phyloP scores from a whole-genome alignment of 2,113 vertebrate species.

The Clarias magur region DNA sequence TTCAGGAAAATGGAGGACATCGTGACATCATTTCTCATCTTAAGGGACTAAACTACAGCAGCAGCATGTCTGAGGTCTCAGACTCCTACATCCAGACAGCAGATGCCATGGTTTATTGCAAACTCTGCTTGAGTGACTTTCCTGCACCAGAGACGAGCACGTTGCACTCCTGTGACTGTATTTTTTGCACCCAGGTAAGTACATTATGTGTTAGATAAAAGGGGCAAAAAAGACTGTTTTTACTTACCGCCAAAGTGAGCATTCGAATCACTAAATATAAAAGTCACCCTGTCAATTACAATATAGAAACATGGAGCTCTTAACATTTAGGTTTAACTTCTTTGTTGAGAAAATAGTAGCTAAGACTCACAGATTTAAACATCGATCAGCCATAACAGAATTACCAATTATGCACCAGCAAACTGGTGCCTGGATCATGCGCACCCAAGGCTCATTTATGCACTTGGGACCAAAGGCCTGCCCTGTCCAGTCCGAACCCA shows the following conservation, averaged over 20 bases:
- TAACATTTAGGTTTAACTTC: neutral
- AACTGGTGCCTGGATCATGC: too few relatives aligned
- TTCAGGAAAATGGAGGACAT: conserved; percentile 64
- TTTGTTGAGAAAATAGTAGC: neutral
- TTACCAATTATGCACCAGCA: too few relatives aligned
- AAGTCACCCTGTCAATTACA: neutral
- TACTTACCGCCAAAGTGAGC: neutral
- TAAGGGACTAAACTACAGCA: conserved; percentile 56
- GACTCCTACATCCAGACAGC: conserved; percentile 61
- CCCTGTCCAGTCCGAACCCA: too few relatives aligned
- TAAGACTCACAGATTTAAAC: too few relatives aligned
- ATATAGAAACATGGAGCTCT: neutral
- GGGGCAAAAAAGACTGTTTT: neutral
- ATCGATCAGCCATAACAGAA: too few relatives aligned
- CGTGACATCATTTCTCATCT: conserved; percentile 40
- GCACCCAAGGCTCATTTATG: too few relatives aligned
- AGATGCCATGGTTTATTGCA: conserved; percentile 79
- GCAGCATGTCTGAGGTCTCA: conserved; percentile 71
- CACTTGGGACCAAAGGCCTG: too few relatives aligned
- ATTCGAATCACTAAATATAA: too few relatives aligned
- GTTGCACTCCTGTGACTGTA: conserved; percentile 84
- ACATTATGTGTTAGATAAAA: neutral
- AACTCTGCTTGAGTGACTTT: conserved; percentile 87
- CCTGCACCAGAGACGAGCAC: conserved; percentile 77
- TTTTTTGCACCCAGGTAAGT: conserved; percentile 87